These are phyloP conservation scores for Sinosuthora webbiana DNA, from an alignment of 2,113 vertebrate species.

Conservation along the genomic window DNA sequence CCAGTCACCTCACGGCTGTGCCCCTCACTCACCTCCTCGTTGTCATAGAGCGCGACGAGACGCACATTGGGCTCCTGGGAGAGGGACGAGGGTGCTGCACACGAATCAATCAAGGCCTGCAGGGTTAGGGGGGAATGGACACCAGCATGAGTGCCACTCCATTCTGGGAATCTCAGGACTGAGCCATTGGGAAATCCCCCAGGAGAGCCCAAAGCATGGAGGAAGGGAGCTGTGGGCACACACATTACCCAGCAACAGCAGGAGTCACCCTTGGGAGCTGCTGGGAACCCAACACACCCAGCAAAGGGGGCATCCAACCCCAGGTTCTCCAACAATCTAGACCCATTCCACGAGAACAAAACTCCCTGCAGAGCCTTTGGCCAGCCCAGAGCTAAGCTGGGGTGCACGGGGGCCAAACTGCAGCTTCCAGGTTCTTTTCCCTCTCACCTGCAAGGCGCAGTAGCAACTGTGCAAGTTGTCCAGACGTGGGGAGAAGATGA, in stretches of 20 bases:
- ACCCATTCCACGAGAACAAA: background rate
- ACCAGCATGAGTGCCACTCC: background rate
- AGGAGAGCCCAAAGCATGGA: background rate
- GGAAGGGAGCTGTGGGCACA: background rate
- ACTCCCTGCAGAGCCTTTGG: background rate
- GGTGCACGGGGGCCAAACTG: accelerated
- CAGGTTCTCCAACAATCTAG: background rate
- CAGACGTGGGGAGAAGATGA: conserved; percentile 93
- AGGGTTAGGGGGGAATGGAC: background rate
- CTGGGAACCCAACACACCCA: background rate
- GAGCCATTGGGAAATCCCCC: background rate
- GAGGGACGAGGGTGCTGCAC: conserved; percentile 75
- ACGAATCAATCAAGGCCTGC: conserved; percentile 88
- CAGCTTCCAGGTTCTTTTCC: background rate
- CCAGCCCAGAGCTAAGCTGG: background rate
- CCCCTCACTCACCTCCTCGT: conserved; percentile 86
- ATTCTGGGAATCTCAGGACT: background rate
- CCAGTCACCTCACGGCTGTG: accelerated
- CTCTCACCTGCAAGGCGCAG: conserved; percentile 90
- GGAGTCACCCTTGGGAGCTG: background rate
- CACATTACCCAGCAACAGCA: accelerated
- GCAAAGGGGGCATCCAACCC: background rate
- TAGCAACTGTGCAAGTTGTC: conserved; percentile 99
- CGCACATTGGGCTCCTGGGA: conserved; percentile 85
- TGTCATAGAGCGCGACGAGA: conserved; percentile 91